Conservation (phyloP, 2,888 invertebrate genomes). For the Pteria penguin region DNA sequence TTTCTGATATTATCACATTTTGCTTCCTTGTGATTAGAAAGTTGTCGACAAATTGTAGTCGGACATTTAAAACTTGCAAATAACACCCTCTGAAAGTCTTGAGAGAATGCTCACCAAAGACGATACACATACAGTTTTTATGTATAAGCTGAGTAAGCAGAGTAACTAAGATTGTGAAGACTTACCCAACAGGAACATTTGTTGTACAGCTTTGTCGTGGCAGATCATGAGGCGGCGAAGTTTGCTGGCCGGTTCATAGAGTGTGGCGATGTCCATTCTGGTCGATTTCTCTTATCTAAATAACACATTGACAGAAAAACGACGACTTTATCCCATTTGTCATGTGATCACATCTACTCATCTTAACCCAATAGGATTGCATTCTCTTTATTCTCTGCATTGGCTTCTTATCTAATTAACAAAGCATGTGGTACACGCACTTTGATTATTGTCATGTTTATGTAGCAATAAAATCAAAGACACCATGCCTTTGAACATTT, state of each 20-base stretch:
- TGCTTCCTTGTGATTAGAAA: no score
- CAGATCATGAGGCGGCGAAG: conserved; percentile 16
- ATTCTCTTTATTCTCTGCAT: not conserved
- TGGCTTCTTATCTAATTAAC: not conserved
- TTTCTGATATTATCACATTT: no score
- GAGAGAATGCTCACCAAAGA: no score
- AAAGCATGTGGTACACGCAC: not conserved
- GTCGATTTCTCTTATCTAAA: not conserved
- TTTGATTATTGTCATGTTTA: not conserved
- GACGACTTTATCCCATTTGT: not conserved
- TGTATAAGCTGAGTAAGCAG: no score
- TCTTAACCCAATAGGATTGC: not conserved
- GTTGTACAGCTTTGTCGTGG: conserved; percentile 30
- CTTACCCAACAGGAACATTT: conserved; percentile 26
- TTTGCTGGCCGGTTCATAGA: conserved; percentile 8
- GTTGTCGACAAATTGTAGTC: no score
- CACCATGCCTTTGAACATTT: not conserved
- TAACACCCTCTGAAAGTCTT: no score
- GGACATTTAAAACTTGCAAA: no score
- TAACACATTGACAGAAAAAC: not conserved
- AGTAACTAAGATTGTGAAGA: no score
- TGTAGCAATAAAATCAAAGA: not conserved
- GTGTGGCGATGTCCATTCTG: not conserved
- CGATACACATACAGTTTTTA: no score
- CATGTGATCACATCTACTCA: not conserved